Evolutionary conservation across 2,888 invertebrate species (phyloP).

Genomic region (Cheilosia variabilis): DNA sequence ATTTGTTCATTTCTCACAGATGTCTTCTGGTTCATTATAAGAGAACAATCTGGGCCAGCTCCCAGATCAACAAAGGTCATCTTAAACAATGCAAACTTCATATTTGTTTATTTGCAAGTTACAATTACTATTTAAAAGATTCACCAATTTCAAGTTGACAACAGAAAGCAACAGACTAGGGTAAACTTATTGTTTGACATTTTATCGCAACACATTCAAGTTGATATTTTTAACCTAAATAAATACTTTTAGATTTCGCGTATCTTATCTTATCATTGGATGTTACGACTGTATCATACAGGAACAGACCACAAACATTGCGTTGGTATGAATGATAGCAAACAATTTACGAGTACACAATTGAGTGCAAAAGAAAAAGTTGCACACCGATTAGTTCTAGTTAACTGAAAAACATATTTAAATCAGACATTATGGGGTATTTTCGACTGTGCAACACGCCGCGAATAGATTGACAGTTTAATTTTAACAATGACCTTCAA

Average conservation of each 20-base stretch:
- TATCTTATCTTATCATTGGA: slow-evolving; percentile 43
- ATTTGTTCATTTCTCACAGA: too few relatives aligned
- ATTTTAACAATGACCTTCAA: slow-evolving; percentile 31
- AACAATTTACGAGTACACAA: neutral
- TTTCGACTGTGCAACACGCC: neutral
- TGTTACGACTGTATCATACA: slow-evolving; percentile 16
- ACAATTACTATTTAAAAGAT: too few relatives aligned
- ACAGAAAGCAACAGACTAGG: neutral
- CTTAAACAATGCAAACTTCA: too few relatives aligned
- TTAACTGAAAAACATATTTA: neutral
- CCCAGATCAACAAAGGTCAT: too few relatives aligned
- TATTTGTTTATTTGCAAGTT: too few relatives aligned
- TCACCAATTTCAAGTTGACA: neutral
- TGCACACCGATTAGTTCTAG: neutral
- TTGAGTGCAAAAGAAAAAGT: neutral
- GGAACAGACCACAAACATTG: neutral
- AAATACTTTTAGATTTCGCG: slow-evolving; percentile 26
- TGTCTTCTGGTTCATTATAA: too few relatives aligned
- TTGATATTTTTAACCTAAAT: slow-evolving; percentile 15
- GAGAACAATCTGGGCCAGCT: too few relatives aligned
- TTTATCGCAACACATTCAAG: slow-evolving; percentile 16
- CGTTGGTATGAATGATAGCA: neutral
- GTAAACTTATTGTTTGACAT: neutral
- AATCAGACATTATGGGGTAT: neutral
- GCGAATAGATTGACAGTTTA: neutral